A percentile compares a stretch with the other conserved stretches of the same genome.
phyloP scores from a whole-genome alignment of 1,140 invertebrate genomes.

The Microplitis mediator region DNA sequence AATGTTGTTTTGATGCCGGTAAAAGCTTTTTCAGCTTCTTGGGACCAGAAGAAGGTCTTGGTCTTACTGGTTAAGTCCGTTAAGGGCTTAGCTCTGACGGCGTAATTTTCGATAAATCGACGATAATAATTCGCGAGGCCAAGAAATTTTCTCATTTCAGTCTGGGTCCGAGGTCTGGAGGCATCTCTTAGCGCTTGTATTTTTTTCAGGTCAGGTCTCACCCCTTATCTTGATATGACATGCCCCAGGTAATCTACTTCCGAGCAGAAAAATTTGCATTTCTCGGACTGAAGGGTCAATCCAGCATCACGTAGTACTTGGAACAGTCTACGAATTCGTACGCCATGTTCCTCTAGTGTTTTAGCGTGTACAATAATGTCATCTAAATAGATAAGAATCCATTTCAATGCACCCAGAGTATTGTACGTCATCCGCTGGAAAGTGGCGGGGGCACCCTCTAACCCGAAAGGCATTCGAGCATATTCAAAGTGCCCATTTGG shows the following conservation, averaged over 20 bases:
- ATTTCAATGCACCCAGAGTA: not conserved
- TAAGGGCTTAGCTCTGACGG: not conserved
- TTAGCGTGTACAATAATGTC: conserved; percentile 11
- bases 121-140: not conserved
- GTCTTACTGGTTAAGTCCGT: not conserved
- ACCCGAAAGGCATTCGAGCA: conserved; percentile 10
- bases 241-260: conserved; percentile 45
- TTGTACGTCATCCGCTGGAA: conserved; percentile 21
- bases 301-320: not conserved
- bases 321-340: conserved; percentile 7
- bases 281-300: conserved; percentile 14
- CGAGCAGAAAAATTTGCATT: conserved; percentile 13
- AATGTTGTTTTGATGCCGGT: too few species aligned
- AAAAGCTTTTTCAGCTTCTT: too few species aligned
- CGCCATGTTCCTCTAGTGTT: not conserved
- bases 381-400: conserved; percentile 39
- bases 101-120: not conserved
- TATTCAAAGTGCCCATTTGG: conserved; percentile 16
- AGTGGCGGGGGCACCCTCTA: conserved; percentile 7
- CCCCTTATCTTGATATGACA: not conserved
- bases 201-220: not conserved
- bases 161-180: not conserved
- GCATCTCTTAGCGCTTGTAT: not conserved
- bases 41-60: too few species aligned
- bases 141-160: not conserved